Percentiles rank a stretch among this genome's conserved stretches.
Conservation (phyloP, 2,888 invertebrate genomes). For the Ormyrus nitidulus region DNA sequence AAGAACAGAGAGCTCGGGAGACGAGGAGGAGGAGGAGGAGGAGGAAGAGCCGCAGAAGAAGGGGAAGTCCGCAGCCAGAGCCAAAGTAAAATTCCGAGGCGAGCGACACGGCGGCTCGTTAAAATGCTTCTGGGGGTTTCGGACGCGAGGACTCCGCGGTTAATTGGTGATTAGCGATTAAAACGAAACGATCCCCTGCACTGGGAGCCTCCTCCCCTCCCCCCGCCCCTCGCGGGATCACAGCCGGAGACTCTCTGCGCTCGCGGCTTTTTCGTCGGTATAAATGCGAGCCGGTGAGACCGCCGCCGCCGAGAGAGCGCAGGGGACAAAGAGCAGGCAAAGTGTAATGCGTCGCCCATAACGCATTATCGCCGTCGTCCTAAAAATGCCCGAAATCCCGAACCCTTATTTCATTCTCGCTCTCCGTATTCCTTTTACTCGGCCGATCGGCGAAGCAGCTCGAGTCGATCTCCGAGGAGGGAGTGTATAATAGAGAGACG, state of each 20-base stretch:
- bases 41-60: conserved; percentile 21
- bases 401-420: conserved; percentile 57
- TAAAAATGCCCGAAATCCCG: conserved; percentile 58
- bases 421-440: conserved; percentile 54
- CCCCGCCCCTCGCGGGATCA: conserved; percentile 7
- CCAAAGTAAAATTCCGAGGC: conserved; percentile 73
- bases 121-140: conserved; percentile 75
- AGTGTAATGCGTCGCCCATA: conserved; percentile 57
- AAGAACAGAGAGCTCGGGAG: conserved; percentile 15
- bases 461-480: background rate
- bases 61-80: conserved; percentile 53
- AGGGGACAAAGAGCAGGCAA: conserved; percentile 59
- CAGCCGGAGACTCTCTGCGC: conserved; percentile 44
- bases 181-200: conserved; percentile 71
- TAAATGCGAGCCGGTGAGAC: conserved; percentile 15
- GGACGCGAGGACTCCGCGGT: conserved; percentile 71
- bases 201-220: conserved; percentile 29
- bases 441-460: background rate
- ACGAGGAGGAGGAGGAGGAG: conserved; percentile 3
- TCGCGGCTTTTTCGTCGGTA: conserved; percentile 56
- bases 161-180: conserved; percentile 76
- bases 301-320: conserved; percentile 10
- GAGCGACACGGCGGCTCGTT: conserved; percentile 75
- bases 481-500: background rate
- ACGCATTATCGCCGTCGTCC: conserved; percentile 61